These are phyloP conservation scores for Neofelis nebulosa DNA, from an alignment of 2,113 vertebrate genomes.

Conservation along the genomic window DNA sequence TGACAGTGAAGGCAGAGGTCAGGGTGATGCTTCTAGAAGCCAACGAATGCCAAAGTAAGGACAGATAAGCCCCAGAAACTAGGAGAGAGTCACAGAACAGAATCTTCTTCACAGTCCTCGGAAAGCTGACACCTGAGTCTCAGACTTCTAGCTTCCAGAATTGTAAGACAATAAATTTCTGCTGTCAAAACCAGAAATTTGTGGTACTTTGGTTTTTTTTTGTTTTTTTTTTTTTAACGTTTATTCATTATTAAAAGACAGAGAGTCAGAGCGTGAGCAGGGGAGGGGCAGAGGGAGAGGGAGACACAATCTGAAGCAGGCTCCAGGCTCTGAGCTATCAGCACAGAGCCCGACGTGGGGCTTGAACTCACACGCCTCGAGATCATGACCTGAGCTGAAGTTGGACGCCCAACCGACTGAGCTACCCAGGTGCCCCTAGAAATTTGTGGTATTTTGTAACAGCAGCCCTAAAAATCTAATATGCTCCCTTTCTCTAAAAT, in stretches of 20 bases:
- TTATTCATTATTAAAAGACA: too few species aligned
- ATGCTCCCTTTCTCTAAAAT: neutral
- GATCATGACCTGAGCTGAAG: too few species aligned
- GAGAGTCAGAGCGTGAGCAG: too few species aligned
- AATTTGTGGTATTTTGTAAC: neutral
- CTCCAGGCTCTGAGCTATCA: too few species aligned
- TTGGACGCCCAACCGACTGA: too few species aligned
- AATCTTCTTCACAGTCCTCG: neutral
- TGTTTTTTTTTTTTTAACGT: too few species aligned
- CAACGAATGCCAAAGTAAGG: neutral
- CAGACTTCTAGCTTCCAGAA: neutral
- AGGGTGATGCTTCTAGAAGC: neutral
- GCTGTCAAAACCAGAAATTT: too few species aligned
- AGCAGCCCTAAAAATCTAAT: neutral
- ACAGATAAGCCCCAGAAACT: neutral
- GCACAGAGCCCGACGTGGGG: too few species aligned
- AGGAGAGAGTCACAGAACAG: neutral
- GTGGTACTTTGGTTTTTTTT: neutral
- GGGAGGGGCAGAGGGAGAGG: too few species aligned
- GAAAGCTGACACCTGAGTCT: neutral
- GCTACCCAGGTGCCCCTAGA: neutral
- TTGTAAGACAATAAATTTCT: neutral
- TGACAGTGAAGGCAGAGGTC: neutral
- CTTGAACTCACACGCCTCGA: too few species aligned
- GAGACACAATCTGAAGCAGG: too few species aligned